Evolutionary conservation across 2,113 vertebrate species (phyloP), one percentile per base, ranked within the genome.

Genomic region (Poicephalus meyeri): DNA sequence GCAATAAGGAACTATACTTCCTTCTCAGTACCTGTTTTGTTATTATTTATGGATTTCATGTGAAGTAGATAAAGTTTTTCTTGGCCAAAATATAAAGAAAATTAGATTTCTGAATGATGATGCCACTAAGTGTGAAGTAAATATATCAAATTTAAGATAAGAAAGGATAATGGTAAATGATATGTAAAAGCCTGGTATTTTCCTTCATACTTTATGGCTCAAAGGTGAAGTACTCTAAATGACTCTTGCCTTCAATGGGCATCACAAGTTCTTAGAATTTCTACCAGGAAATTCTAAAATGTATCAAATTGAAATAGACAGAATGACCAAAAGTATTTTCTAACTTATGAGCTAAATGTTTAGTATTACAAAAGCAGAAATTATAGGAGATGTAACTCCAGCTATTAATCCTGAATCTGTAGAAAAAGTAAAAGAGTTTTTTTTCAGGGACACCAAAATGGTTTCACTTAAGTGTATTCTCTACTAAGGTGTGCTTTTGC

Each of bases 341-440:
- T 71, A 68, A 33, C 11, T 35, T 56, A 13, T 26, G 23, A 53
- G 10, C 14, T 68, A 80, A 42, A 50, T 50, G 35, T 71, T 81
- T 60, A 63, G 33, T 26, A 97, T 66, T 18, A 98, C 95, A 65
- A 97, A 95, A 28, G 97, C 86, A 7, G 97, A 94, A 64, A 98
- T 97, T 7, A 98, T 41, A 6, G 98, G 97, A 18, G 98, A 98
- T 28, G 97, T 97, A n/a, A 98, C 97, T 41, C 93, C 95, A 42
- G 98, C 97, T 33, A 98, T 68, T 28, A 96, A 73, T 86, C 92
- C 94, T 5, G 97, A 93, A 86, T 97, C 97, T 94, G 81, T 71
- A 29, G 41, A 52, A 50, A 44, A 61, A 79, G 14, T 23, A 66
- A 29, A 74, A 9, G 29, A 11, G 11, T 0, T 24, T 71, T 81